Percentiles rank a stretch among this genome's conserved stretches.
phyloP scores from a whole-genome alignment of 2,113 vertebrate species.

The Climacteris rufus region DNA sequence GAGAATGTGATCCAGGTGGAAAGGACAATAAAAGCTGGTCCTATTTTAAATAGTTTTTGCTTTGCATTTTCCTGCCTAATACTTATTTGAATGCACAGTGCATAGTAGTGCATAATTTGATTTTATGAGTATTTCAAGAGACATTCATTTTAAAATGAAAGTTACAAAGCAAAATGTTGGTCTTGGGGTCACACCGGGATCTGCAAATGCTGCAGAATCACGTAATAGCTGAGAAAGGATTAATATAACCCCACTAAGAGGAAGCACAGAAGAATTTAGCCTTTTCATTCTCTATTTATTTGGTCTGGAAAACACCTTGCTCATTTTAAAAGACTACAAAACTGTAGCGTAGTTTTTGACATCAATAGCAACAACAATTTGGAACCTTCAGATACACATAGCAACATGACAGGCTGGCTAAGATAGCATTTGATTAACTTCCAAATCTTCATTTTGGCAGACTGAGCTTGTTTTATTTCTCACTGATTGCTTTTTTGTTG shows the following conservation, averaged over 20 bases:
- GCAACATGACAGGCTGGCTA: neutral
- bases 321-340: neutral
- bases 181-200: neutral
- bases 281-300: neutral
- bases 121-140: neutral
- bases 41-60: neutral
- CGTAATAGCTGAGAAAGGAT: neutral
- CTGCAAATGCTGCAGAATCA: neutral
- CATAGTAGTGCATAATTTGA: neutral
- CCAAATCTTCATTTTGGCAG: slow-evolving; percentile 19
- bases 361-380: neutral
- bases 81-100: neutral
- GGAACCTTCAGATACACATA: neutral
- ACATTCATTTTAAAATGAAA: neutral
- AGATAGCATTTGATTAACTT: slow-evolving; percentile 1
- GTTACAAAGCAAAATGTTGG: neutral
- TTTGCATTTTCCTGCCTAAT: neutral
- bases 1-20: neutral
- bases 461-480: slow-evolving; percentile 5
- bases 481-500: slow-evolving; percentile 6
- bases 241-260: neutral
- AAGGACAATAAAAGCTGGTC: neutral
- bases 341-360: neutral
- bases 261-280: neutral
- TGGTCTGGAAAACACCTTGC: neutral